These are phyloP conservation scores for Ischnura elegans DNA, from an alignment of 2,888 invertebrate species.

Conservation along the genomic window DNA sequence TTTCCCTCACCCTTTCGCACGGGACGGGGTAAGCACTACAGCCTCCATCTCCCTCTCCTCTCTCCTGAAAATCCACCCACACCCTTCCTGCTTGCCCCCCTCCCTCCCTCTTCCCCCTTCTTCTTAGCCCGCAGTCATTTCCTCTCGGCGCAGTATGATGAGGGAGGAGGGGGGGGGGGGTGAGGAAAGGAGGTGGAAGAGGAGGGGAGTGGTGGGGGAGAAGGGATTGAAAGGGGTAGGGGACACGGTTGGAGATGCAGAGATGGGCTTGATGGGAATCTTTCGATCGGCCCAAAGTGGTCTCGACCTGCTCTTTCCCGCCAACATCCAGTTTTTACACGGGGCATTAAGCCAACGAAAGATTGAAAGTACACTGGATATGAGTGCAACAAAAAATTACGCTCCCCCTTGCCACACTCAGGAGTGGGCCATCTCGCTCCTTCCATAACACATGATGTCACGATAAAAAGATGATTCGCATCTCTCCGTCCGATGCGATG, in stretches of 20 bases:
- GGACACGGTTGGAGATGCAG: neutral
- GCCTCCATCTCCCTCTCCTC: neutral
- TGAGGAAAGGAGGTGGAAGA: neutral
- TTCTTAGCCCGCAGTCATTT: constrained; percentile 33
- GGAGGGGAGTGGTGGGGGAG: neutral
- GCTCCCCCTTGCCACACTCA: neutral
- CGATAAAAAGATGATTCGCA: constrained; percentile 38
- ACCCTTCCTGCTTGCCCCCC: neutral
- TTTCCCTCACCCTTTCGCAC: neutral
- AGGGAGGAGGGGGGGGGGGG: neutral
- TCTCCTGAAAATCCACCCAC: neutral
- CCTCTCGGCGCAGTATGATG: neutral
- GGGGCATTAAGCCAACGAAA: constrained; percentile 52
- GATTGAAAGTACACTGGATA: constrained; percentile 36
- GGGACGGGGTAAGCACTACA: neutral
- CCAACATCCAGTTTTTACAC: constrained; percentile 30
- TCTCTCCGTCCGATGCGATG: constrained; percentile 3
- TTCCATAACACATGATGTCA: constrained; percentile 12
- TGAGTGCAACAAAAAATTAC: constrained; percentile 18
- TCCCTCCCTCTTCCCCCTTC: neutral
- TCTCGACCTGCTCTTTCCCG: neutral
- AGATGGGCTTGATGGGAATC: constrained; percentile 8
- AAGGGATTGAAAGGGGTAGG: neutral
- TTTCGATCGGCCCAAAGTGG: constrained; percentile 35
- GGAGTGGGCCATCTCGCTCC: neutral